A percentile compares a stretch with the other conserved stretches of the same genome.
These are phyloP conservation scores for Sinonovacula constricta DNA, from an alignment of 1,140 invertebrate species.

Conservation along the genomic window DNA sequence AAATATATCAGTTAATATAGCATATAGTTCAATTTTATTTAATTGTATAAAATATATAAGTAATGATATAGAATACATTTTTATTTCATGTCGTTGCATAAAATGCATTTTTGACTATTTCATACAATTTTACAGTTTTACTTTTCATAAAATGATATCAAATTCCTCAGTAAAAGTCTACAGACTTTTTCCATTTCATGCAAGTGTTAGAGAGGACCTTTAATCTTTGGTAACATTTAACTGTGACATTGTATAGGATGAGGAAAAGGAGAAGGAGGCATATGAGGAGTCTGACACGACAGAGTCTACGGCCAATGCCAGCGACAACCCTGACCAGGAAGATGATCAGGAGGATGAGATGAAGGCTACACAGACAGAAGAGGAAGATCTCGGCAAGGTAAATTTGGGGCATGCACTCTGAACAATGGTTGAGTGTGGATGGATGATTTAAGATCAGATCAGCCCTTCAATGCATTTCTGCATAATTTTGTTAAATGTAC, in stretches of 20 bases:
- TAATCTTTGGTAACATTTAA: not conserved
- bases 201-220: not conserved
- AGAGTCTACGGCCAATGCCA: constrained; percentile 57
- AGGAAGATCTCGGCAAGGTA: constrained; percentile 74
- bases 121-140: not conserved
- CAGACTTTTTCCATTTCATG: not conserved
- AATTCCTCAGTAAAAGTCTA: not conserved
- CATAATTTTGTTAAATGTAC: too few species aligned
- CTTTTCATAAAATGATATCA: not conserved
- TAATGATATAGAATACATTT: too few species aligned
- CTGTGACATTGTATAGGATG: constrained; percentile 12
- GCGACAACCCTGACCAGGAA: constrained; percentile 54
- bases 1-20: too few species aligned
- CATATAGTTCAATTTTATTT: too few species aligned
- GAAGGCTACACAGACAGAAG: constrained; percentile 54
- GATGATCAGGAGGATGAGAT: constrained; percentile 51
- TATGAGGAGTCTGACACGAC: constrained; percentile 56
- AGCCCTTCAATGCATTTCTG: too few species aligned
- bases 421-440: too few species aligned
- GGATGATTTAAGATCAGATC: too few species aligned
- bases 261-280: constrained; percentile 26
- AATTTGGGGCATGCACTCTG: not conserved
- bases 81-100: too few species aligned
- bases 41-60: too few species aligned
- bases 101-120: not conserved